Base-by-base conservation (phyloP, 2,888 invertebrate species). In the Magallana nippona region DNA sequence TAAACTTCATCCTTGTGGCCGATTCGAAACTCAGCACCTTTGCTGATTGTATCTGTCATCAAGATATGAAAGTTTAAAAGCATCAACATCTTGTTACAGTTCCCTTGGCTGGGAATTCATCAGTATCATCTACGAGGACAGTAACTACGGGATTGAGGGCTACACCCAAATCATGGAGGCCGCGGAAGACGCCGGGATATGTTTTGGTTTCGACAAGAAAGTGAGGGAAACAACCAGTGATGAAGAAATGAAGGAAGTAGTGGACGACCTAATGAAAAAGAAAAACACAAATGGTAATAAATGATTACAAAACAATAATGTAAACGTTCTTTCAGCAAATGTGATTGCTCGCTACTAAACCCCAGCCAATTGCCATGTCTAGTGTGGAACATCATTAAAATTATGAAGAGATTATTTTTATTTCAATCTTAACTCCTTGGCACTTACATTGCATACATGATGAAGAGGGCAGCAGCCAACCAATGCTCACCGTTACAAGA, bases 101-200 rank as follows among this genome's bases (percentile, higher is more conserved):
- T 89, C 91, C 56, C 95, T 95, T 90, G 91, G 93, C n/a, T 95
- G 95, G 95, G 94, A 94, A 5, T 95, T 95, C 91, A 95, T 95
- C 5, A 95, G 95, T 2, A 94, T 95, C 8, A 95, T 95, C 3
- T 95, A 95, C 90, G 95, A 95, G 60, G 95, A 95, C 89, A 95
- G 95, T n/a, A 95, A 95, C 88, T 95, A 95, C 88, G 95, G 95
- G 0, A 94, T 94, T 84, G 95, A 95, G 86, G 95, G 95, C 1
- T 95, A 95, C 89, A 95, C 95, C 86, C 95, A 94, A 57, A 91
- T 95, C 62, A 79, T 87, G 44, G 92, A 92, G 60, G 88, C 95
- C 63, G 95, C 95, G 0, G 91, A 87, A 11, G 92, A 93, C 57
- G 94, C 95, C 88, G 94, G 94, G n/a, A 94, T 95, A 58, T 95